Evolutionary conservation across 2,888 invertebrate species (phyloP).

Genomic region (Oligia latruncula): DNA sequence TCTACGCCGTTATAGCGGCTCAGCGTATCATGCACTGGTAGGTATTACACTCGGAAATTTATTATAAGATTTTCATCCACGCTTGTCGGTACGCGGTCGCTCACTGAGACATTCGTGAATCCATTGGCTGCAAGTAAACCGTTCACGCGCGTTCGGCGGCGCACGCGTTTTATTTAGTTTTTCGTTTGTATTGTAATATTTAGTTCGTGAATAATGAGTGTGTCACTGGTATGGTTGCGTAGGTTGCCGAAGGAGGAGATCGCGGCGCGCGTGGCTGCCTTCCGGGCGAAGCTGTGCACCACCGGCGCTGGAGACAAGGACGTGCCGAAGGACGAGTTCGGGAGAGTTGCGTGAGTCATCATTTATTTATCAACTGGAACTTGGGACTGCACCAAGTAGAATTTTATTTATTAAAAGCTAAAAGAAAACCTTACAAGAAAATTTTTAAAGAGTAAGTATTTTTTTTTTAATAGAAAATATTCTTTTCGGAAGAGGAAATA

Average conservation of each 20-base stretch:
- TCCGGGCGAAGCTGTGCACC: conserved; percentile 95
- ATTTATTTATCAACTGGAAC: conserved; percentile 47
- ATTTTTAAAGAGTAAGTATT: not conserved
- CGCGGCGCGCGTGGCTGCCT: conserved; percentile 95
- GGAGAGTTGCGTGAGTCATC: conserved; percentile 92
- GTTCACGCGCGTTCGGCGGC: conserved; percentile 51
- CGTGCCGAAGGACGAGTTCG: conserved; percentile 95
- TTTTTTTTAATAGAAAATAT: not conserved
- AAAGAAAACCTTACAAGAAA: conserved; percentile 1
- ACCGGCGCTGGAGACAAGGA: conserved; percentile 88
- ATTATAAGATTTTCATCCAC: conserved; percentile 79
- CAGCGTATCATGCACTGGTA: conserved; percentile 87
- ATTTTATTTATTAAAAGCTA: conserved; percentile 4
- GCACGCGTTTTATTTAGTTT: conserved; percentile 54
- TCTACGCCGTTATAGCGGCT: conserved; percentile 80
- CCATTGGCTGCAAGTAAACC: conserved; percentile 55
- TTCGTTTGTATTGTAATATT: conserved; percentile 50
- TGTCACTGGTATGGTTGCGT: conserved; percentile 88
- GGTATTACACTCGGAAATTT: conserved; percentile 79
- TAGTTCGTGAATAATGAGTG: conserved; percentile 79
- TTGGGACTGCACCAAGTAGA: not conserved
- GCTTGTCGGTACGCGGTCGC: conserved; percentile 73
- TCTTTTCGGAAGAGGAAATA: not conserved
- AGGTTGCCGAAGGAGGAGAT: conserved; percentile 97
- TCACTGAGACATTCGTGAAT: conserved; percentile 59